Percentiles rank a stretch among this genome's conserved stretches.
phyloP scores from a whole-genome alignment of 1,140 invertebrate genomes.

The Dolichoris vasculosae region DNA sequence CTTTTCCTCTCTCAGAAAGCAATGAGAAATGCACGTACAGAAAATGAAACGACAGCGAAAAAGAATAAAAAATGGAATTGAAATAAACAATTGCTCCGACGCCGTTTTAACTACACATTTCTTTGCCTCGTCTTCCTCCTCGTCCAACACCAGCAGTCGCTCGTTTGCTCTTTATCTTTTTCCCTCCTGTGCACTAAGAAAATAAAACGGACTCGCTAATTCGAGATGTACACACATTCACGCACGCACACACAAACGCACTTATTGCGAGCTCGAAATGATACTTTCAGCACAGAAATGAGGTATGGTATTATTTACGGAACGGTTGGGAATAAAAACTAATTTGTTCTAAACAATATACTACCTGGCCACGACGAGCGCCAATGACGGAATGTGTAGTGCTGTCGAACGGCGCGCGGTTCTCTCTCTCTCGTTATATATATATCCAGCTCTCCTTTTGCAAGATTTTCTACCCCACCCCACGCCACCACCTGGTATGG shows the following conservation, averaged over 20 bases:
- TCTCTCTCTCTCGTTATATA: neutral
- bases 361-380: slow-evolving; percentile 45
- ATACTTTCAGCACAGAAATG: neutral
- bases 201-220: neutral
- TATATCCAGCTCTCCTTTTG: neutral
- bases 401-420: neutral
- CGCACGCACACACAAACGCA: slow-evolving; percentile 16
- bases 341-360: neutral
- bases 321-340: neutral
- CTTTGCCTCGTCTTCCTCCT: neutral
- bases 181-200: neutral
- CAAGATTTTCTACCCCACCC: neutral
- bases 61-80: slow-evolving; percentile 16
- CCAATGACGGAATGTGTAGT: slow-evolving; percentile 47
- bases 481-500: neutral
- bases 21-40: neutral
- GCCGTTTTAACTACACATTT: neutral
- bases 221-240: neutral
- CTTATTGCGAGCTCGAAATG: neutral
- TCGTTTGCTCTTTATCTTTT: neutral
- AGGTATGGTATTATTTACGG: neutral
- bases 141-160: neutral
- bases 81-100: neutral
- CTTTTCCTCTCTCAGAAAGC: neutral
- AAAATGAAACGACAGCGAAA: neutral